Evolutionary conservation across 2,888 invertebrate genomes (phyloP).

Genomic region (Autographa pulchrina): DNA sequence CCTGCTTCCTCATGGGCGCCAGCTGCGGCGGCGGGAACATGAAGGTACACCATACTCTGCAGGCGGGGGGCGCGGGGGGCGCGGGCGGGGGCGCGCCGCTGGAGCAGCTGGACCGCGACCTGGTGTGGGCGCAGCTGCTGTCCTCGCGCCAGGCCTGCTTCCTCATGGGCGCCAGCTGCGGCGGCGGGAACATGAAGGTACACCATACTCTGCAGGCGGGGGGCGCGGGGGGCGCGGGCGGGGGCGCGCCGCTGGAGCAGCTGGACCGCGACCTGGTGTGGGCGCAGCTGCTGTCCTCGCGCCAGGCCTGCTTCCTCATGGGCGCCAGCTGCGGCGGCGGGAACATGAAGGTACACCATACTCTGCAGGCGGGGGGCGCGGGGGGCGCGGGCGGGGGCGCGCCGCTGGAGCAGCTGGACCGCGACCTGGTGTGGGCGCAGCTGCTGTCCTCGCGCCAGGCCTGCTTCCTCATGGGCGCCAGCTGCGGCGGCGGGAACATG

Average conservation of each 20-base stretch:
- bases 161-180: slow-evolving; percentile 99
- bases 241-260: background rate
- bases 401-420: slow-evolving; percentile 96
- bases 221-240: no score
- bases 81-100: no score
- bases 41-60: slow-evolving; percentile 86
- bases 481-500: slow-evolving; percentile 97
- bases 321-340: slow-evolving; percentile 99
- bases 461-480: slow-evolving; percentile 99
- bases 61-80: no score
- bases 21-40: slow-evolving; percentile 98
- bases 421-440: slow-evolving; percentile 99
- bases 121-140: slow-evolving; percentile 94
- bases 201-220: slow-evolving; percentile 57
- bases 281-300: slow-evolving; percentile 96
- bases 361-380: no score
- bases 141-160: slow-evolving; percentile 97
- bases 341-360: slow-evolving; percentile 90
- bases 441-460: slow-evolving; percentile 96
- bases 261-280: slow-evolving; percentile 94
- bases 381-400: no score
- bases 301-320: slow-evolving; percentile 98
- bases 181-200: slow-evolving; percentile 94
- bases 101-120: slow-evolving; percentile 92
- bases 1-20: slow-evolving; percentile 99